Base-by-base conservation (phyloP, 2,113 vertebrate genomes). In the Mus pahari region DNA sequence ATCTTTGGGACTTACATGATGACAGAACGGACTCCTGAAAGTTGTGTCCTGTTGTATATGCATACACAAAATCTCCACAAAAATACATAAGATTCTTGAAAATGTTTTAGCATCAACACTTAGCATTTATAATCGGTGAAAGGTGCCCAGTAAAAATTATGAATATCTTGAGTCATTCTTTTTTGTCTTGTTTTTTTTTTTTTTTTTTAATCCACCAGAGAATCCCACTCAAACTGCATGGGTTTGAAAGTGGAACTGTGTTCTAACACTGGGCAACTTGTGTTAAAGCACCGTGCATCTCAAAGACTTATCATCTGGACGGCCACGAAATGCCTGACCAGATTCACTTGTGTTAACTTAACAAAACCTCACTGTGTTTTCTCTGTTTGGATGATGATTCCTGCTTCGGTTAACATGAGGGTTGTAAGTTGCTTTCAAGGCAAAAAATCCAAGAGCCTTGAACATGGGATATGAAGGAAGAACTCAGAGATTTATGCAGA, bases 301-400 rank as follows among this genome's bases (percentile, higher is more conserved):
- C 89, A 79, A 97, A 75, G 73, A 48, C 88, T 87, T 50, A 26
- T 79, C 87, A 33, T 86, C 24, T 84, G 39, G 28, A 74, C n/a
- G 68, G 19, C 82, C 66, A 90, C 70, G 78, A 68, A 97, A 96
- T 55, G n/a, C 31, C 60, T 74, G 26, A 33, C 16, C 33, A 94
- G 36, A 91, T n/a, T 13, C 45, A 24, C 48, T 58, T 66, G 20
- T 96, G n/a, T 73, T 90, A 87, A 96, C 90, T 93, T 73, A 93
- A 91, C 71, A 89, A 86, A 93, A 7, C 20, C 16, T 60, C 6
- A 31, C 6, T 31, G 31, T 58, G 20, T 48, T 31, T 33, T 5
- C 87, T 84, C 7, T 55, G 33, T 93, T 90, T 70, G 74, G 12
- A 92, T 95, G 64, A 86, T 71, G 73, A 1, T 78, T 94, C 77